Percentiles rank a stretch among this genome's conserved stretches.
Evolutionary conservation across 1,140 invertebrate genomes (phyloP).

Genomic region (Drosophila parvula): DNA sequence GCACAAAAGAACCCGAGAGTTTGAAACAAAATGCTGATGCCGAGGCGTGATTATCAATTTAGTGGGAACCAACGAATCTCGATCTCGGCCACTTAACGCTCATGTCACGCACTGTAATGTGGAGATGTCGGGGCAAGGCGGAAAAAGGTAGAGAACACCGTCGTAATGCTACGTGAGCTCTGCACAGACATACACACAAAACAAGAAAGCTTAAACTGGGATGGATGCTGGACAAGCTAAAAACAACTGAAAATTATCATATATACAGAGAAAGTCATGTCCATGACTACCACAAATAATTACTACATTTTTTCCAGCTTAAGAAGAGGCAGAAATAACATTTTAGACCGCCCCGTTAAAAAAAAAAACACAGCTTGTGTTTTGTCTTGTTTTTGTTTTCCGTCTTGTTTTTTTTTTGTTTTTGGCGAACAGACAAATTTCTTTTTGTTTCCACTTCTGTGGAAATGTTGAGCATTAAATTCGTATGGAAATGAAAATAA

Average conservation of each 20-base stretch:
- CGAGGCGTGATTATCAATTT: constrained; percentile 55
- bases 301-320: constrained; percentile 37
- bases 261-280: constrained; percentile 51
- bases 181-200: not conserved
- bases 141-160: constrained; percentile 11
- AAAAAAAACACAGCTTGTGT: constrained; percentile 7
- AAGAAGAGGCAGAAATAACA: constrained; percentile 31
- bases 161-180: constrained; percentile 15
- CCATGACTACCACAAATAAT: constrained; percentile 46
- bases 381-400: constrained; percentile 20
- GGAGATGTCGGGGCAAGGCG: constrained; percentile 11
- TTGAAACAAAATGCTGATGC: constrained; percentile 21
- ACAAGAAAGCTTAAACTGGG: not conserved
- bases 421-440: constrained; percentile 19
- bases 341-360: constrained; percentile 14
- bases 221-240: constrained; percentile 28
- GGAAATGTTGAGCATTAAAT: constrained; percentile 19
- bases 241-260: constrained; percentile 47
- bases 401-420: not conserved
- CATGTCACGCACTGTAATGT: constrained; percentile 55
- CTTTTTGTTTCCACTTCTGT: constrained; percentile 15
- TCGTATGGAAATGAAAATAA: constrained; percentile 32
- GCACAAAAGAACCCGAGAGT: constrained; percentile 9
- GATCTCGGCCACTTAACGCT: constrained; percentile 49
- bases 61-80: constrained; percentile 48